Conservation (phyloP, 2,797 vertebrate genomes). For the Rallus crepitans region DNA sequence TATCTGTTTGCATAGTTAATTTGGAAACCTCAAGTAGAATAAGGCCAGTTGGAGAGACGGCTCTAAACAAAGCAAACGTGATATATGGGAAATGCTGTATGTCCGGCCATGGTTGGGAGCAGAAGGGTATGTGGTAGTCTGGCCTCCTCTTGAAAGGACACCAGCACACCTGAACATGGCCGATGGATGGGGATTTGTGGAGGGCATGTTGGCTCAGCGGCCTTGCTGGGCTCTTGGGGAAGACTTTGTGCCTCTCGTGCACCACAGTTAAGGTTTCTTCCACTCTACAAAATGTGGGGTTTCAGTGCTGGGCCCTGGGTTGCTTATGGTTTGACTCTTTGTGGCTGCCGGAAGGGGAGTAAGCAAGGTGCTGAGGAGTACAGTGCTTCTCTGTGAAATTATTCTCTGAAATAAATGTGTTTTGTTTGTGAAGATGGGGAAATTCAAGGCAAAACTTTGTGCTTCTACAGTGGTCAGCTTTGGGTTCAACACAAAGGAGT, state of each 20-base stretch:
- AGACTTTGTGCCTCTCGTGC: neutral
- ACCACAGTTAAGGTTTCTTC: neutral
- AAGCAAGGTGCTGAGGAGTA: fast-evolving
- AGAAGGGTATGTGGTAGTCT: neutral
- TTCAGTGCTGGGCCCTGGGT: neutral
- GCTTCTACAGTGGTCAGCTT: fast-evolving
- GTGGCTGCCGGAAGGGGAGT: neutral
- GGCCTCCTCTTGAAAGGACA: neutral
- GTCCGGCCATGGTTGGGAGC: neutral
- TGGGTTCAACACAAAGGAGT: neutral
- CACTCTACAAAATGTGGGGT: fast-evolving
- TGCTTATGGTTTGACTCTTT: neutral
- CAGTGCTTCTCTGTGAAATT: neutral
- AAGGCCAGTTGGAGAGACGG: neutral
- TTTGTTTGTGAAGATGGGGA: neutral
- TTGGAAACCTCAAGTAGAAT: neutral
- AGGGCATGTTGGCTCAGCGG: neutral
- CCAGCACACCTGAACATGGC: neutral
- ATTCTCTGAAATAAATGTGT: neutral
- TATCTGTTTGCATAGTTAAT: neutral
- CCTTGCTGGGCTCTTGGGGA: neutral
- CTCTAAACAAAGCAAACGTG: neutral
- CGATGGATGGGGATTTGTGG: neutral
- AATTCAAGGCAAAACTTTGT: neutral
- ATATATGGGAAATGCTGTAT: neutral